Evolutionary conservation across 2,797 vertebrate genomes (phyloP).

Genomic region (Coregonus sp.): DNA sequence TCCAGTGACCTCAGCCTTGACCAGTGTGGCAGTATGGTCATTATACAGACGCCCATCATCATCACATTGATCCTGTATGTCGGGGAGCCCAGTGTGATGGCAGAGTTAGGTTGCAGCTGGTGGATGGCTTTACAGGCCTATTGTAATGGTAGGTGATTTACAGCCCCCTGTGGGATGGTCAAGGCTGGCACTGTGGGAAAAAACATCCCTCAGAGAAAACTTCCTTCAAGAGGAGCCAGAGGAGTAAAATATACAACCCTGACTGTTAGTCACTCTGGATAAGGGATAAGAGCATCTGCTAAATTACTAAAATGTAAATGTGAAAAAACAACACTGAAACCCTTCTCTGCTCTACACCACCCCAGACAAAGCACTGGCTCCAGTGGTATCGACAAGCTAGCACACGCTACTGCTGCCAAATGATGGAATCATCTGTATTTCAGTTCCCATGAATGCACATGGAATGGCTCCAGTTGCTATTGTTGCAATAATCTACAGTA

Average conservation of each 20-base stretch:
- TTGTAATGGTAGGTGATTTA: slow-evolving; percentile 43
- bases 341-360: neutral
- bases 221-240: slow-evolving; percentile 20
- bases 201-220: slow-evolving; percentile 22
- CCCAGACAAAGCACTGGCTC: neutral
- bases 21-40: neutral
- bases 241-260: too few species aligned
- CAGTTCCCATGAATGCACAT: neutral
- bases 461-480: neutral
- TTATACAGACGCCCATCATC: neutral
- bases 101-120: slow-evolving; percentile 15
- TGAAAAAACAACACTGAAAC: neutral
- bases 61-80: neutral
- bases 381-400: neutral
- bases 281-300: neutral
- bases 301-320: neutral
- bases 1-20: neutral
- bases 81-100: neutral
- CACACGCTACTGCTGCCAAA: neutral
- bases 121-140: slow-evolving; percentile 18
- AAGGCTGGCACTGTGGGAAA: slow-evolving; percentile 34
- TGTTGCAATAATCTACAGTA: neutral
- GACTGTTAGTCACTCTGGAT: neutral
- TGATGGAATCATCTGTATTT: slow-evolving; percentile 3
- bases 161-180: slow-evolving; percentile 21